Evolutionary conservation across 2,797 vertebrate species (phyloP).

Genomic region (Borostomias antarcticus): DNA sequence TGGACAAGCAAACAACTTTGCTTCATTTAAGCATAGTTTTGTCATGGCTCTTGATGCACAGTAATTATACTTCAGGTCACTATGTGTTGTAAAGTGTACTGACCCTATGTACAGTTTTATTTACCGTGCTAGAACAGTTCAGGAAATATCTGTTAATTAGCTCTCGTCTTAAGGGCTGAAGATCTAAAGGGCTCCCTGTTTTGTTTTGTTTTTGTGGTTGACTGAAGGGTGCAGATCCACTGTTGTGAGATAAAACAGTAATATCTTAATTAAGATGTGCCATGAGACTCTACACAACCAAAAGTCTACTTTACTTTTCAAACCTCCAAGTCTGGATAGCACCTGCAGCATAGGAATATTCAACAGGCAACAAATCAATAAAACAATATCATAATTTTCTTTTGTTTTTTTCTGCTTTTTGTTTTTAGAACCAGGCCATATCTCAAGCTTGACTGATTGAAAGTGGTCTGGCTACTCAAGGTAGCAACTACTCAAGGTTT

Average conservation of each 20-base stretch:
- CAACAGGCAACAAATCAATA: conserved; percentile 68
- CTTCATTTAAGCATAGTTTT: conserved; percentile 62
- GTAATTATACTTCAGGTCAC: conserved; percentile 82
- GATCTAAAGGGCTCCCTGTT: conserved; percentile 72
- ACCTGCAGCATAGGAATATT: conserved; percentile 62
- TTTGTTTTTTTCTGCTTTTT: conserved; percentile 76
- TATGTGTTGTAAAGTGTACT: conserved; percentile 79
- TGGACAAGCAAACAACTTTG: conserved; percentile 69
- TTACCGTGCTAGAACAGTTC: conserved; percentile 82
- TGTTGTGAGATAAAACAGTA: conserved; percentile 72
- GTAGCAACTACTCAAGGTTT: conserved; percentile 66
- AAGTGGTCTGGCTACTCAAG: conserved; percentile 75
- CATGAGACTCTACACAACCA: conserved; percentile 64
- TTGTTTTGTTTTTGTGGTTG: conserved; percentile 77
- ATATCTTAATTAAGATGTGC: conserved; percentile 77
- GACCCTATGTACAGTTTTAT: conserved; percentile 84
- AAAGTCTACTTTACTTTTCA: conserved; percentile 29
- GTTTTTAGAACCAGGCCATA: conserved; percentile 62
- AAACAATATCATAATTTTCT: conserved; percentile 77
- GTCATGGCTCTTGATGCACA: conserved; percentile 67
- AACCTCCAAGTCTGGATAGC: conserved; percentile 42
- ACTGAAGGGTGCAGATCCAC: conserved; percentile 75
- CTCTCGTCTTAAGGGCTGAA: conserved; percentile 70
- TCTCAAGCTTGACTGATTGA: conserved; percentile 79
- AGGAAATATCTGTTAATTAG: conserved; percentile 85